Evolutionary conservation across 2,797 vertebrate species (phyloP).

Genomic region (Molossus molossus): DNA sequence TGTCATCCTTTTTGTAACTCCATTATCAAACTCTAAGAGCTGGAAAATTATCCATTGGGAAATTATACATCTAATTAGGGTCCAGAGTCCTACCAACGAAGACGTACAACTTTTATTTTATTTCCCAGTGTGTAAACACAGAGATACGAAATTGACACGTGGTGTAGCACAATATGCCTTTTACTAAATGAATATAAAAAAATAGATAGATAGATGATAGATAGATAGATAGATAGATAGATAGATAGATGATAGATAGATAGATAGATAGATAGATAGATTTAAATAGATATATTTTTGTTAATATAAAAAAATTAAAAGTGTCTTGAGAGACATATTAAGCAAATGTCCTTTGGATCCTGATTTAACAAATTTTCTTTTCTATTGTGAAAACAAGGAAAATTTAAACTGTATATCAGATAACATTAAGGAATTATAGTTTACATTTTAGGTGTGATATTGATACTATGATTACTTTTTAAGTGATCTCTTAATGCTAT

Average conservation of each 20-base stretch:
- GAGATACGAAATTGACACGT: not conserved
- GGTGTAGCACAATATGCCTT: not conserved
- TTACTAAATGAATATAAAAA: not conserved
- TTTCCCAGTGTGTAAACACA: not conserved
- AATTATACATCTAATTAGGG: not conserved
- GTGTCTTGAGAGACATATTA: not conserved
- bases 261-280: too few relatives aligned
- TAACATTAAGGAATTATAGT: not conserved
- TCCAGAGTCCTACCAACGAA: slow-evolving; percentile 56
- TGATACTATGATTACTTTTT: not conserved
- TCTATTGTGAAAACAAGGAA: not conserved
- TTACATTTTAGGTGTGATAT: not conserved
- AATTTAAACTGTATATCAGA: not conserved
- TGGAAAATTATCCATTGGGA: slow-evolving; percentile 47
- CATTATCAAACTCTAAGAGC: slow-evolving; percentile 70
- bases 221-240: too few relatives aligned
- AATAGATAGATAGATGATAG: too few relatives aligned
- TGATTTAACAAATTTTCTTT: not conserved
- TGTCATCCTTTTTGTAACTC: slow-evolving; percentile 79
- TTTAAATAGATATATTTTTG: not conserved
- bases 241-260: too few relatives aligned
- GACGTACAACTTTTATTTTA: slow-evolving; percentile 40
- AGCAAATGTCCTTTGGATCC: not conserved
- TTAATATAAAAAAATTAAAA: slow-evolving; percentile 1
- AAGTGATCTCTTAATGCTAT: not conserved